A percentile compares a stretch with the other conserved stretches of the same genome.
Conservation (phyloP, 2,113 vertebrate genomes). For the Pseudorasbora parva region DNA sequence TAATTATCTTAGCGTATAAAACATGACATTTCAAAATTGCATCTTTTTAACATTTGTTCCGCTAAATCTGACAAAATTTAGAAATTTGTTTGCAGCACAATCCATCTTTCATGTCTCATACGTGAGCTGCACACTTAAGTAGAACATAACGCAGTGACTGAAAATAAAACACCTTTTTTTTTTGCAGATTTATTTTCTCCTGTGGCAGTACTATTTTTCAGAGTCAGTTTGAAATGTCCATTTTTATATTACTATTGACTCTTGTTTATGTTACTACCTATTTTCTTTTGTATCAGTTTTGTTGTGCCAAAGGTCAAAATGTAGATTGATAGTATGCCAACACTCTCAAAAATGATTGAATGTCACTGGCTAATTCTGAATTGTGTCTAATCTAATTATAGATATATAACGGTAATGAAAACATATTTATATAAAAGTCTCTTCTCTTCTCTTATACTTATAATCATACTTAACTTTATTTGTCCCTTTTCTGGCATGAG, state of each 20-base stretch:
- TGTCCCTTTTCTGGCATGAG: not conserved
- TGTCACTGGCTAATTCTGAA: not conserved
- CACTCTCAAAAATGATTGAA: conserved; percentile 1
- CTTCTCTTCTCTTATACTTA: too few relatives aligned
- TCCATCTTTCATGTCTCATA: not conserved
- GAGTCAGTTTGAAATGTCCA: conserved; percentile 7
- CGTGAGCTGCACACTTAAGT: conserved; percentile 15
- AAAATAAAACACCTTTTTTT: not conserved
- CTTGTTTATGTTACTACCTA: not conserved
- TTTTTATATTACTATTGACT: conserved; percentile 9
- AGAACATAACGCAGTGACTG: not conserved
- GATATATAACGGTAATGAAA: not conserved
- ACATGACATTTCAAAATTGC: not conserved
- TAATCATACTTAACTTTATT: too few relatives aligned
- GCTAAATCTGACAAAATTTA: not conserved
- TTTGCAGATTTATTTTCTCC: not conserved
- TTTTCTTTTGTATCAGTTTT: not conserved
- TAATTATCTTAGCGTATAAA: not conserved
- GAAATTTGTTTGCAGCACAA: not conserved
- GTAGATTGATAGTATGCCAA: not conserved
- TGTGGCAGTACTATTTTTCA: not conserved
- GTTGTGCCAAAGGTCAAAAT: conserved; percentile 15
- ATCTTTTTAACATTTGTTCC: conserved; percentile 14
- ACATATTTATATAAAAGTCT: not conserved
- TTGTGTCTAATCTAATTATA: not conserved